Evolutionary conservation across 2,797 vertebrate species (phyloP).

Genomic region (Natrix natrix): DNA sequence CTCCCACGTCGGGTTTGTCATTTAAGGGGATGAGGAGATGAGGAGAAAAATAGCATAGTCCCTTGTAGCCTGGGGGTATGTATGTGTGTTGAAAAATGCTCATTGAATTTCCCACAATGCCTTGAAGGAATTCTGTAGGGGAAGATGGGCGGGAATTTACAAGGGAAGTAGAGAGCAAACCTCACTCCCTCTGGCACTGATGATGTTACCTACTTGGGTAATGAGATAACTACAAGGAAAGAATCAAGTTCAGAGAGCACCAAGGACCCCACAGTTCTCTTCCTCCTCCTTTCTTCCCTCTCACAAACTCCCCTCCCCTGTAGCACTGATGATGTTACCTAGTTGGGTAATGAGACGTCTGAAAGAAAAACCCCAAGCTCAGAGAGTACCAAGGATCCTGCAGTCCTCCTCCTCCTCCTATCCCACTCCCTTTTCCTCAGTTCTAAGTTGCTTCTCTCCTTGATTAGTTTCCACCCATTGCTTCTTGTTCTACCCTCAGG

Average conservation of each 20-base stretch:
- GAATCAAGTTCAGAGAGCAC: neutral
- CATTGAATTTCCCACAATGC: neutral
- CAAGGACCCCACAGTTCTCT: neutral
- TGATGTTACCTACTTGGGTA: neutral
- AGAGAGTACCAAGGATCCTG: too few species aligned
- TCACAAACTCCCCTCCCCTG: too few species aligned
- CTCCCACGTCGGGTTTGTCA: neutral
- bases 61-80: neutral
- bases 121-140: neutral
- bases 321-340: too few species aligned
- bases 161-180: neutral
- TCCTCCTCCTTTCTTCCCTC: neutral
- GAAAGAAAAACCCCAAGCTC: too few species aligned
- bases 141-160: neutral
- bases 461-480: too few species aligned
- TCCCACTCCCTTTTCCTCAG: too few species aligned
- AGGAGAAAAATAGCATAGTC: neutral
- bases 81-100: neutral
- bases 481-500: too few species aligned
- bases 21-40: neutral
- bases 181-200: neutral
- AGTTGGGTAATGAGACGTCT: too few species aligned
- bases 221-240: neutral
- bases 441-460: too few species aligned
- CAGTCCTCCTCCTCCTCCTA: too few species aligned